phyloP scores from a whole-genome alignment of 2,888 invertebrate genomes.

The Ophion ellenae region DNA sequence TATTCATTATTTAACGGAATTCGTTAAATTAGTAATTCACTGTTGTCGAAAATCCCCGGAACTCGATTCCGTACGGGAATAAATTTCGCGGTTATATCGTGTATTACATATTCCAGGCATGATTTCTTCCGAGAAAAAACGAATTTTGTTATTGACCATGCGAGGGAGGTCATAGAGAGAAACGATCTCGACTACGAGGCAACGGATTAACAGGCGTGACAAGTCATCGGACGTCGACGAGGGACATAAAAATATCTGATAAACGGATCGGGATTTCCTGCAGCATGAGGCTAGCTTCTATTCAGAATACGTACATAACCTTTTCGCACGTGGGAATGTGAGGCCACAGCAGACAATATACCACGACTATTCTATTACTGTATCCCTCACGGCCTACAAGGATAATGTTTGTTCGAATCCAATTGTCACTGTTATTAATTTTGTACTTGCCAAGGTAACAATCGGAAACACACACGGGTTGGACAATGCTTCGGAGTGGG shows the following conservation, averaged over 20 bases:
- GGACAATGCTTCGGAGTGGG: neutral
- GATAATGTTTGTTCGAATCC: neutral
- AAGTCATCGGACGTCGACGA: constrained; percentile 9
- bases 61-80: neutral
- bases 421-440: neutral
- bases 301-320: constrained; percentile 1
- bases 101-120: constrained; percentile 38
- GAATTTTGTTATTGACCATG: constrained; percentile 17
- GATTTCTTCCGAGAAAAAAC: constrained; percentile 30
- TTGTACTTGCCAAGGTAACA: neutral
- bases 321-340: neutral
- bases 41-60: neutral
- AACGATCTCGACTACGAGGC: constrained; percentile 3
- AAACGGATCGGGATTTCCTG: neutral
- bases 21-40: constrained; percentile 2
- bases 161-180: constrained; percentile 16
- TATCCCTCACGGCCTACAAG: neutral
- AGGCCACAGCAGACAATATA: neutral
- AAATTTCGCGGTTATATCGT: neutral
- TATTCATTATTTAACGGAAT: constrained; percentile 1
- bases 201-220: constrained; percentile 17
- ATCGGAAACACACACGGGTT: neutral
- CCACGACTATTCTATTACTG: neutral
- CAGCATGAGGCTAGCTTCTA: neutral
- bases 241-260: constrained; percentile 2